Base-by-base conservation (phyloP, 1,140 invertebrate species). In the Penaeus chinensis region DNA sequence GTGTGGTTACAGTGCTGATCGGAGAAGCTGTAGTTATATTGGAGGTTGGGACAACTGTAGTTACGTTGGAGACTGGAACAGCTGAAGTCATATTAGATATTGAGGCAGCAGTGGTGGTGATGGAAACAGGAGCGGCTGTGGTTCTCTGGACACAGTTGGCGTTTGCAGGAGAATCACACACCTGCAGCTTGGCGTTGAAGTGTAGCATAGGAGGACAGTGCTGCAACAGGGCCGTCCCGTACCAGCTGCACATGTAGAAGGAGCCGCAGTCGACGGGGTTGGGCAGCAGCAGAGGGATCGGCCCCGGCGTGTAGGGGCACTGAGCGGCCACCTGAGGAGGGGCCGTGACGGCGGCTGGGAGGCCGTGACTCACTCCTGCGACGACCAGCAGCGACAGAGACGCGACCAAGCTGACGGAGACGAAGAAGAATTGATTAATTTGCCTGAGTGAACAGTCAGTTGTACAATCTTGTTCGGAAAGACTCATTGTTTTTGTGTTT, bases 171-270 rank as follows among this genome's bases (percentile, higher is more conserved):
- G 24, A n/a, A 47, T 81, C 79, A 61, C 79, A 81, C 54, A 63
- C 60, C 60, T 81, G 47, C 19, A 81, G 60, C 2, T 62, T 27
- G 5, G 61, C 37, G 60, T 81, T 81, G 32, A 81, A 81, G 10
- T 81, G 54, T 2, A 81, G 60, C 19, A 18, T 16, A 3, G 20
- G 47, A 11, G 79, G 79, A 22, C 79, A 81, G 24, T 61, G 24
- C 18, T 61, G 47, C 22, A 81, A 37, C 13, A 63, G 2, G 79
- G 79, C 79, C 3, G 79, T 27, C 13, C 63, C 54, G 47, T 54
- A 54, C 79, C 79, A 81, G 60, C 60, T 81, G 24, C 79, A 81
- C 79, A 81, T 81, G 79, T 81, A 81, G 79, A 62, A 81, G 54
- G 79, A 81, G 54, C 54, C 54, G 24, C 79, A 81, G 60, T 81